phyloP scores from a whole-genome alignment of 2,113 vertebrate genomes.

The Scytalopus superciliaris region DNA sequence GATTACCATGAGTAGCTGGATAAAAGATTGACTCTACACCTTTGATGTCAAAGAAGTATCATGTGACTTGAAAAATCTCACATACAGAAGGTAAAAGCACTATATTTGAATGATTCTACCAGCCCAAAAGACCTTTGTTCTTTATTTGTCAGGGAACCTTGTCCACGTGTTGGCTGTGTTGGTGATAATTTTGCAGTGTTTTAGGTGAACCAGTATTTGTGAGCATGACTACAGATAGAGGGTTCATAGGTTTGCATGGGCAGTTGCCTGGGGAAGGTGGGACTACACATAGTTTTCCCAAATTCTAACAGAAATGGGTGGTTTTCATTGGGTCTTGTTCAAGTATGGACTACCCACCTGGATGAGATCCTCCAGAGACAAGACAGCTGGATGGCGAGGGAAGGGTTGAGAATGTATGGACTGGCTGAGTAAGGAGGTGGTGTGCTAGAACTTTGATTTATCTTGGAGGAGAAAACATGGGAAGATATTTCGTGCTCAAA shows the following conservation, averaged over 20 bases:
- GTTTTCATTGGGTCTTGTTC: not conserved
- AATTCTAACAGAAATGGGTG: not conserved
- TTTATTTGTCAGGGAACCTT: not conserved
- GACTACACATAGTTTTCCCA: fast-evolving
- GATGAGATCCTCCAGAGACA: not conserved
- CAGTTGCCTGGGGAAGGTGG: not conserved
- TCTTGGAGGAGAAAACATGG: not conserved
- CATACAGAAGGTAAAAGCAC: not conserved
- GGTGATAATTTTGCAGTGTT: not conserved
- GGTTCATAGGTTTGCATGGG: not conserved
- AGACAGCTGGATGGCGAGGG: not conserved
- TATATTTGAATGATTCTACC: not conserved
- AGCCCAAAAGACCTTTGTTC: not conserved
- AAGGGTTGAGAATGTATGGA: not conserved
- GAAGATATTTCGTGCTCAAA: not conserved
- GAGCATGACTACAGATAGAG: not conserved
- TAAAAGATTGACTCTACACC: not conserved
- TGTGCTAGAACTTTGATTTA: not conserved
- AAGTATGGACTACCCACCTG: not conserved
- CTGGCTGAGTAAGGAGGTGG: not conserved
- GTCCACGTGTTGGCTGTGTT: not conserved
- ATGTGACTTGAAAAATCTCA: not conserved
- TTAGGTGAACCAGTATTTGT: not conserved
- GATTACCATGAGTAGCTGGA: fast-evolving
- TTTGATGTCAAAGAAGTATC: not conserved